Evolutionary conservation across 2,888 invertebrate species (phyloP).

Genomic region (Ophion costatus): DNA sequence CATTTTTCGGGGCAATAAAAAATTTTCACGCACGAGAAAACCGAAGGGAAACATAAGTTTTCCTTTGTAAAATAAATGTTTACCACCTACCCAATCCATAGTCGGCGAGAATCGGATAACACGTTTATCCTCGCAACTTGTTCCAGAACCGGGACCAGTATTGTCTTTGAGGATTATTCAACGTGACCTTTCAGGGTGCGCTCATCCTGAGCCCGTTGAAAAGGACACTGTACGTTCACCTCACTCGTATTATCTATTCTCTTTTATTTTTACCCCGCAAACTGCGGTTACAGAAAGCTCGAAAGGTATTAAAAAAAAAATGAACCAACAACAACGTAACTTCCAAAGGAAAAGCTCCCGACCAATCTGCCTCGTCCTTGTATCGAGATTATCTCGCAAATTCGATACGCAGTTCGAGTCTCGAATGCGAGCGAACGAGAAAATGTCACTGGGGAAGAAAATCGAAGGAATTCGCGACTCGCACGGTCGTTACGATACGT

Average conservation of each 20-base stretch:
- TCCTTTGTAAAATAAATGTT: background rate
- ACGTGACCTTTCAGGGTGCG: conserved; percentile 61
- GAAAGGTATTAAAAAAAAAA: background rate
- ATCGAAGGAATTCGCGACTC: background rate
- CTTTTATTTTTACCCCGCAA: conserved; percentile 2
- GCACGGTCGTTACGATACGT: background rate
- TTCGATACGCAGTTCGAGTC: background rate
- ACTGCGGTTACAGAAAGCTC: background rate
- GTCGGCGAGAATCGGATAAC: conserved; percentile 33
- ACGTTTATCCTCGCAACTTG: conserved; percentile 25
- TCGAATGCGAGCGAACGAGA: background rate
- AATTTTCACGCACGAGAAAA: background rate
- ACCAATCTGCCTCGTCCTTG: too few species aligned
- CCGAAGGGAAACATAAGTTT: background rate
- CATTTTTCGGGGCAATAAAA: background rate
- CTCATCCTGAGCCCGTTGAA: conserved; percentile 61
- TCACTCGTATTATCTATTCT: conserved; percentile 44
- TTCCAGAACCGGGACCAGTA: conserved; percentile 19
- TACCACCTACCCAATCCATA: conserved; percentile 68
- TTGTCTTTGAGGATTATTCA: conserved; percentile 7
- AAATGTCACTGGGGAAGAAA: conserved; percentile 11
- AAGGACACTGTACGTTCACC: conserved; percentile 59
- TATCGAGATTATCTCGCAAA: too few species aligned
- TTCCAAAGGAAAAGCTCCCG: too few species aligned
- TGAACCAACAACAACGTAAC: background rate